Evolutionary conservation across 2,888 invertebrate species (phyloP).

Genomic region (Lasioglossum vierecki): DNA sequence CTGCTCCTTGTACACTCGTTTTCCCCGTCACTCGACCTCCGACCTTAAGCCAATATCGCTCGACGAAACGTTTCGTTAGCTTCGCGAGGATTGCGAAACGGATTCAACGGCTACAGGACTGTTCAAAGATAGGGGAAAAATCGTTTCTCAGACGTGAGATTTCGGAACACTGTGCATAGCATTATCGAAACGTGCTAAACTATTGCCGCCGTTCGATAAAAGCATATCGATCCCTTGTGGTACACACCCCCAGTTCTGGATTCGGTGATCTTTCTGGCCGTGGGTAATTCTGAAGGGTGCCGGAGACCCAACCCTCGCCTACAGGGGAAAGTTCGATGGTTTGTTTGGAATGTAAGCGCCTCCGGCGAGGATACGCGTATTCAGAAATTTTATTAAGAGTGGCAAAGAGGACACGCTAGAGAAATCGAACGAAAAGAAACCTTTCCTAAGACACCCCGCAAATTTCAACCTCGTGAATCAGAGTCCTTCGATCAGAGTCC

Average conservation of each 20-base stretch:
- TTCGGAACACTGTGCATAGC: neutral
- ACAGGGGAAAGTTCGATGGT: neutral
- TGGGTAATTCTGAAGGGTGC: constrained; percentile 3
- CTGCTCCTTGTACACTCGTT: neutral
- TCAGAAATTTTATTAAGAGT: neutral
- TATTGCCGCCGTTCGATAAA: neutral
- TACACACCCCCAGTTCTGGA: neutral
- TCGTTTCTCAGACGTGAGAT: neutral
- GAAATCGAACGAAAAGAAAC: neutral
- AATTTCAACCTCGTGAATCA: neutral
- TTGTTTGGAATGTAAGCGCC: constrained; percentile 1
- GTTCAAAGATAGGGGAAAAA: neutral
- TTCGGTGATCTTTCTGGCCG: neutral
- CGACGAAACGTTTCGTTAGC: constrained; percentile 45
- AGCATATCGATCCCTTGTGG: neutral
- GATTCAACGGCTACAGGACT: neutral
- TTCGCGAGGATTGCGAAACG: constrained; percentile 14
- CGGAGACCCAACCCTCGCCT: neutral
- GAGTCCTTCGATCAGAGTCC: neutral
- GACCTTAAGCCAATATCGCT: constrained; percentile 59
- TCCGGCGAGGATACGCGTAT: neutral
- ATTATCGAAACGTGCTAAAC: neutral
- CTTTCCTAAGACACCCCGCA: neutral
- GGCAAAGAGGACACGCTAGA: neutral
- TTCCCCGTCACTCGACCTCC: neutral